phyloP scores from a whole-genome alignment of 2,797 vertebrate genomes.

The Megalops cyprinoides region DNA sequence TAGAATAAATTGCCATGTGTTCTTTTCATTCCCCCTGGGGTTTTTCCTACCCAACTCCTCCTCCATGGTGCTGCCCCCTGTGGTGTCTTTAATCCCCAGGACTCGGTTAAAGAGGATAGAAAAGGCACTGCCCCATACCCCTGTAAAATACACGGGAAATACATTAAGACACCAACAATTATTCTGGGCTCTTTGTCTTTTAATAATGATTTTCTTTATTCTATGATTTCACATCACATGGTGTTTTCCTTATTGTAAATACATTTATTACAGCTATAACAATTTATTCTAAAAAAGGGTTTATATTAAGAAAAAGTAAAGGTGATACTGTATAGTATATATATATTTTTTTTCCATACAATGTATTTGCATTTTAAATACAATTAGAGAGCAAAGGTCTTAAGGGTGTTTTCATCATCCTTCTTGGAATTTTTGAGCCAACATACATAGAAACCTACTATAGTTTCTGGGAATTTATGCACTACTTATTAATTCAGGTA shows the following conservation, averaged over 20 bases:
- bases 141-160: constrained; percentile 60
- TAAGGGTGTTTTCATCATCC: background rate
- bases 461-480: too few species aligned
- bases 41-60: constrained; percentile 90
- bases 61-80: constrained; percentile 89
- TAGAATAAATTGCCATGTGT: too few species aligned
- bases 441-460: background rate
- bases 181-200: background rate
- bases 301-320: too few species aligned
- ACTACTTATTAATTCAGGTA: background rate
- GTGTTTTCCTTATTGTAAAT: background rate
- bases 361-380: background rate
- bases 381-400: background rate
- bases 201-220: background rate
- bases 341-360: background rate
- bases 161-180: background rate
- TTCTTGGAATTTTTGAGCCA: background rate
- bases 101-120: constrained; percentile 98
- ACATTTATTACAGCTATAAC: background rate
- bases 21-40: too few species aligned
- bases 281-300: background rate
- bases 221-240: background rate
- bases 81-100: constrained; percentile 83
- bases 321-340: too few species aligned
- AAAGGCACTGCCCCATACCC: constrained; percentile 98